Conservation (phyloP, 2,888 invertebrate genomes). For the Lottia gigantea region DNA sequence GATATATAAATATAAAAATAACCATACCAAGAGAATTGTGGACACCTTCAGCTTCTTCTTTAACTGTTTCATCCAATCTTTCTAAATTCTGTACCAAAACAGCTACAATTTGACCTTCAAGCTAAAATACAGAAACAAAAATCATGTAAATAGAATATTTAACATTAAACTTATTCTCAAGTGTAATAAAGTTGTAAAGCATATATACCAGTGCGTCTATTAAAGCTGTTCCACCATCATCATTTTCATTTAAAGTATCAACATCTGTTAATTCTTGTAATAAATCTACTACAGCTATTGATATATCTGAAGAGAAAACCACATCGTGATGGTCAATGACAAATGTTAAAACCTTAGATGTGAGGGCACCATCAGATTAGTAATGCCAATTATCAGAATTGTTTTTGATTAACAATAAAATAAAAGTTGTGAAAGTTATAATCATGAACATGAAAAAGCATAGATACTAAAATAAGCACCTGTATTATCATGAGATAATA, state of each 20-base stretch:
- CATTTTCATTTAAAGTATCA: constrained; percentile 93
- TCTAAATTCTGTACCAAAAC: constrained; percentile 92
- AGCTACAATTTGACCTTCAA: constrained; percentile 90
- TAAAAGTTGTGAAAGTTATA: too few species aligned
- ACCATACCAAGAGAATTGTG: constrained; percentile 86
- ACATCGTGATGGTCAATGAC: too few species aligned
- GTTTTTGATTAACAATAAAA: too few species aligned
- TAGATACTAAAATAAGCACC: constrained; percentile 71
- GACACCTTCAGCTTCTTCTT: constrained; percentile 95
- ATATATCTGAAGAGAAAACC: constrained; percentile 71
- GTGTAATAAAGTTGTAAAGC: too few species aligned
- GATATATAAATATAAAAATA: background rate
- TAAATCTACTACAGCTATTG: constrained; percentile 81
- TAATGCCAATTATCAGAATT: too few species aligned
- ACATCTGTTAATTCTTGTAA: constrained; percentile 93
- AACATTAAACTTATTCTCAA: too few species aligned
- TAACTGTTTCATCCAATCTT: constrained; percentile 89
- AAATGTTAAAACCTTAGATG: too few species aligned
- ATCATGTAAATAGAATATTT: too few species aligned
- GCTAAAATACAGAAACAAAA: constrained; percentile 66
- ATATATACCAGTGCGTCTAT: constrained; percentile 79
- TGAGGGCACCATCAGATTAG: too few species aligned
- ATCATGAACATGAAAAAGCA: background rate
- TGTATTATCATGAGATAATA: constrained; percentile 95
- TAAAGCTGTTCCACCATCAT: constrained; percentile 88